Evolutionary conservation across 2,888 invertebrate genomes (phyloP).

Genomic region (Drosophila birchii): DNA sequence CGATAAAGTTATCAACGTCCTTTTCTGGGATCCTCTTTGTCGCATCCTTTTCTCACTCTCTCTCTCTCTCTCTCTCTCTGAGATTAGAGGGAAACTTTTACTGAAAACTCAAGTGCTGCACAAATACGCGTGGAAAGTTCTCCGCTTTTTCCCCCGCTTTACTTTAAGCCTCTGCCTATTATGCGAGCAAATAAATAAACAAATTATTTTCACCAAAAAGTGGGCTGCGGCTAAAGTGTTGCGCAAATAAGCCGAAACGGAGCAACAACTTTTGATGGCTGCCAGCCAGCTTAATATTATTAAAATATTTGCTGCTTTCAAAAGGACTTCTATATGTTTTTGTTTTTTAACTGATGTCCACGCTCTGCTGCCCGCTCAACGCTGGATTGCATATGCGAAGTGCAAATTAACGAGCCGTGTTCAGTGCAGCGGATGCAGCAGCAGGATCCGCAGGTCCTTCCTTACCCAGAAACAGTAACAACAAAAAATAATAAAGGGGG

Average conservation of each 20-base stretch:
- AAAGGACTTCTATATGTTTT: conserved; percentile 13
- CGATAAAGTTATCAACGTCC: conserved; percentile 68
- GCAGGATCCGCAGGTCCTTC: conserved; percentile 10
- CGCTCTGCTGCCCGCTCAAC: conserved; percentile 6
- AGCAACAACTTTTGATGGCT: conserved; percentile 29
- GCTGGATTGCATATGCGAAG: conserved; percentile 17
- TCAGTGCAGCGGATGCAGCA: conserved; percentile 14
- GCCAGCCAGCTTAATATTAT: conserved; percentile 37
- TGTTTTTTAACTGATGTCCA: neutral
- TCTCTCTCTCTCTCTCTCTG: conserved; percentile 6
- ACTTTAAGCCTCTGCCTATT: conserved; percentile 37
- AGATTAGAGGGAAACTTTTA: conserved; percentile 44
- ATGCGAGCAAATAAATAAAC: conserved; percentile 50
- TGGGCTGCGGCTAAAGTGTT: conserved; percentile 43
- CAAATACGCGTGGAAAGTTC: conserved; percentile 57
- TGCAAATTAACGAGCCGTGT: conserved; percentile 40
- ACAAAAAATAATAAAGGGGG: neutral
- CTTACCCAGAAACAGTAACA: neutral
- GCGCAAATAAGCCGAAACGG: conserved; percentile 45
- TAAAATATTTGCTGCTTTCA: conserved; percentile 39
- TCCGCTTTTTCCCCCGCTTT: conserved; percentile 9
- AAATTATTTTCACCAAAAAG: conserved; percentile 41
- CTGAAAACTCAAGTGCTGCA: conserved; percentile 55
- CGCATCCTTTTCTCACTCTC: neutral
- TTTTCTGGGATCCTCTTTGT: neutral